These are phyloP conservation scores for Neoarius graeffei DNA, from an alignment of 2,113 vertebrate genomes.

Conservation along the genomic window DNA sequence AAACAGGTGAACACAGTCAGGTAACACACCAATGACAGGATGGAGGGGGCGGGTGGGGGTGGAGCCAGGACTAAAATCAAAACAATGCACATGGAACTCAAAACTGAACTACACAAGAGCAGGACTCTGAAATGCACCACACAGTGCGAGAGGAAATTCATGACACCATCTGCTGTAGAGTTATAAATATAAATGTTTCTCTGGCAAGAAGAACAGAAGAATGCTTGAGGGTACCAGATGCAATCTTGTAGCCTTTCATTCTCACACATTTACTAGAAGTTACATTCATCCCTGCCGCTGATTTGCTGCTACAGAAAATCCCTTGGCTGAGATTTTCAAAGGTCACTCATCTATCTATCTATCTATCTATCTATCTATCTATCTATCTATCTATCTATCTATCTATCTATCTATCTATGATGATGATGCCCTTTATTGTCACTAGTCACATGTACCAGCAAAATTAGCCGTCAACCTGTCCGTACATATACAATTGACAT, in stretches of 20 bases:
- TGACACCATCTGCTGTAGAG: slow-evolving; percentile 2
- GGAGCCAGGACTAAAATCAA: background rate
- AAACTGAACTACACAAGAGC: background rate
- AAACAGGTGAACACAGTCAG: background rate
- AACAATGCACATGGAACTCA: background rate
- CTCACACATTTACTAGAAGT: background rate
- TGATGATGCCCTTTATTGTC: too few relatives aligned
- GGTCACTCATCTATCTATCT: too few relatives aligned
- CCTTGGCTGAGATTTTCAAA: background rate
- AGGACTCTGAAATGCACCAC: background rate
- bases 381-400: too few relatives aligned
- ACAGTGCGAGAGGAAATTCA: background rate
- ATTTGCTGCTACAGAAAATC: background rate
- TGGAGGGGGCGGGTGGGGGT: too few relatives aligned
- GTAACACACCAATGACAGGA: background rate
- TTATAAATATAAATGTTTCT: background rate
- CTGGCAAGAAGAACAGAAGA: background rate
- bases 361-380: too few relatives aligned
- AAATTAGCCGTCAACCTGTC: too few relatives aligned
- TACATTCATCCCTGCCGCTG: background rate
- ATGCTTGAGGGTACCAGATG: background rate
- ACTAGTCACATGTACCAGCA: too few relatives aligned
- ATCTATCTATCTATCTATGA: too few relatives aligned
- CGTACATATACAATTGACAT: too few relatives aligned
- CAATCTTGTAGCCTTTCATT: background rate